phyloP scores from a whole-genome alignment of 2,113 vertebrate genomes.

The Menidia beryllina region DNA sequence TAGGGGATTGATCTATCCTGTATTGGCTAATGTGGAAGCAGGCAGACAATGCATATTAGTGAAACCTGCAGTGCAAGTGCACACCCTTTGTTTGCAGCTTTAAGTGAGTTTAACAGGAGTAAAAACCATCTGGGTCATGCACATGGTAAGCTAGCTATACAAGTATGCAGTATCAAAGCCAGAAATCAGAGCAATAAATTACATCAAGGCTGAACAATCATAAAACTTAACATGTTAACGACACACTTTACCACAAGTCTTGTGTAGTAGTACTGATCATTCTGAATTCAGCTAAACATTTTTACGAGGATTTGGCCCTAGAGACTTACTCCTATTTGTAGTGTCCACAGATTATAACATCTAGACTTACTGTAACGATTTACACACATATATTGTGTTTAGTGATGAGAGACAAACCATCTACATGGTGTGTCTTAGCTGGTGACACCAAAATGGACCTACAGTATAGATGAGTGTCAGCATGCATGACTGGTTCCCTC shows the following conservation, averaged over 20 bases:
- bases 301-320: too few species aligned
- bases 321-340: too few species aligned
- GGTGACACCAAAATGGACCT: too few species aligned
- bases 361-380: too few species aligned
- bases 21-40: slow-evolving; percentile 3
- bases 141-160: slow-evolving; percentile 7
- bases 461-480: too few species aligned
- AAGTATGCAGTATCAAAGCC: slow-evolving; percentile 15
- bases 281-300: too few species aligned
- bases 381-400: too few species aligned
- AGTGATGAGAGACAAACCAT: too few species aligned
- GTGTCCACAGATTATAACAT: too few species aligned
- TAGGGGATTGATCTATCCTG: background rate
- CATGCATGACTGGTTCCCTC: too few species aligned
- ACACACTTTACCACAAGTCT: slow-evolving; percentile 17
- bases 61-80: background rate
- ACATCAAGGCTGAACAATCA: slow-evolving; percentile 32
- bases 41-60: background rate
- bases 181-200: slow-evolving; percentile 19
- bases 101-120: background rate
- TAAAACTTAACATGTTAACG: slow-evolving; percentile 32
- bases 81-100: background rate
- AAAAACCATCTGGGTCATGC: background rate
- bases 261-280: background rate
- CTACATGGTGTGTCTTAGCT: too few species aligned